Conservation (phyloP, 1,140 invertebrate genomes). For the Pentalonia nigronervosa region DNA sequence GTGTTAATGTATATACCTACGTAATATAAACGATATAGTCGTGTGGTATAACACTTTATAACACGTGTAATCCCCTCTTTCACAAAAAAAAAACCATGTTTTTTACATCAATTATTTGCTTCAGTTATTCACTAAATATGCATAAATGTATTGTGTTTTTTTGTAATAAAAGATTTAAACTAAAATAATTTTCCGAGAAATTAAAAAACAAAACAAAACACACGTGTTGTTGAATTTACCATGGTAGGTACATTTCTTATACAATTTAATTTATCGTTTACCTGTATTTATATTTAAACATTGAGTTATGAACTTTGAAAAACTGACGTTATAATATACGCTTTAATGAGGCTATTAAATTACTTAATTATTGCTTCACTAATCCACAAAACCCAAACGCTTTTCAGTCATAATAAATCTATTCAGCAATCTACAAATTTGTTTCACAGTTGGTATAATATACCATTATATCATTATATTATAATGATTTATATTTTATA, state of each 20-base stretch:
- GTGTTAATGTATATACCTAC: constrained; percentile 2
- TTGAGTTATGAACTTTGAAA: not conserved
- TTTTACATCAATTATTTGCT: constrained; percentile 13
- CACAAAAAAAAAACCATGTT: not conserved
- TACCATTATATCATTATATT: too few species aligned
- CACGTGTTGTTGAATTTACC: not conserved
- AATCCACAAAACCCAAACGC: not conserved
- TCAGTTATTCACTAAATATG: not conserved
- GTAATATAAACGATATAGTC: not conserved
- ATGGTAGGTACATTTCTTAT: not conserved
- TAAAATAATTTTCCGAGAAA: not conserved
- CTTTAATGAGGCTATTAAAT: not conserved
- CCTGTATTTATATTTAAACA: not conserved
- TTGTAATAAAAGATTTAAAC: not conserved
- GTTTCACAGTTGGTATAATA: not conserved
- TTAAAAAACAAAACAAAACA: constrained; percentile 5
- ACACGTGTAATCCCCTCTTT: constrained; percentile 7
- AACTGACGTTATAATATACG: not conserved
- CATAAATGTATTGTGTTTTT: not conserved
- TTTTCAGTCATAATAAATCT: not conserved
- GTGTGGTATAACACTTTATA: not conserved
- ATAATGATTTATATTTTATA: not conserved
- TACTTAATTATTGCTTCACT: not conserved
- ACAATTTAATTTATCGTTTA: not conserved
- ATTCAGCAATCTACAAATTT: not conserved